A percentile compares a stretch with the other conserved stretches of the same genome.
phyloP scores from a whole-genome alignment of 2,113 vertebrate genomes.

The Brienomyrus longianalis region DNA sequence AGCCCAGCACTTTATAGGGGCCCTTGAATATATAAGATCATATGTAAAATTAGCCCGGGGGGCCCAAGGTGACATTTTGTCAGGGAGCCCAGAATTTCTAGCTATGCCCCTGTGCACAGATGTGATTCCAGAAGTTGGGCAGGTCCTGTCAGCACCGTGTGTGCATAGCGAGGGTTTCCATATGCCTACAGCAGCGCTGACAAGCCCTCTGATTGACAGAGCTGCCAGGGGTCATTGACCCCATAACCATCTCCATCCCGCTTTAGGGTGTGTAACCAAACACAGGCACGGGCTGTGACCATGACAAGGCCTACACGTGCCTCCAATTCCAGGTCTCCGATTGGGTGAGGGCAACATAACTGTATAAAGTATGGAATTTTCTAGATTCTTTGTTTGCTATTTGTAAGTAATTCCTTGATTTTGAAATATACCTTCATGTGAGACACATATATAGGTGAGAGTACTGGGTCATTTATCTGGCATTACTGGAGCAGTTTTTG shows the following conservation, averaged over 20 bases:
- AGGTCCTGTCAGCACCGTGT: slow-evolving; percentile 5
- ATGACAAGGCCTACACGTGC: background rate
- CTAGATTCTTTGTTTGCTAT: background rate
- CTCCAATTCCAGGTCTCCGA: background rate
- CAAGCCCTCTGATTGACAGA: slow-evolving; percentile 27
- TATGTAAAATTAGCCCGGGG: background rate
- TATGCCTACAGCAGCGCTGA: slow-evolving; percentile 17
- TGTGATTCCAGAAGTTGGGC: background rate
- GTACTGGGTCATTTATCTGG: background rate
- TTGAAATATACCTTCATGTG: background rate
- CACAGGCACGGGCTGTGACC: background rate
- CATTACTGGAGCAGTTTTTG: background rate
- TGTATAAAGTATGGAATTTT: background rate
- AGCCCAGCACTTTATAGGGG: background rate
- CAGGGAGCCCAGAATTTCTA: background rate
- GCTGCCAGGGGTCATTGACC: slow-evolving; percentile 13
- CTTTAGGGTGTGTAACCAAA: slow-evolving; percentile 3
- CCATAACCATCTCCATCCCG: slow-evolving; percentile 14
- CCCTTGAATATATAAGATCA: background rate
- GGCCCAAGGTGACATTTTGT: background rate
- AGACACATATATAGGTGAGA: background rate
- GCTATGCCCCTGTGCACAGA: background rate
- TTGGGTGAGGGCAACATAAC: background rate
- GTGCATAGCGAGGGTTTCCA: slow-evolving; percentile 10
- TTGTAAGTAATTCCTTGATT: background rate